Conservation (phyloP, 1,140 invertebrate species). For the Bombus pascuorum region DNA sequence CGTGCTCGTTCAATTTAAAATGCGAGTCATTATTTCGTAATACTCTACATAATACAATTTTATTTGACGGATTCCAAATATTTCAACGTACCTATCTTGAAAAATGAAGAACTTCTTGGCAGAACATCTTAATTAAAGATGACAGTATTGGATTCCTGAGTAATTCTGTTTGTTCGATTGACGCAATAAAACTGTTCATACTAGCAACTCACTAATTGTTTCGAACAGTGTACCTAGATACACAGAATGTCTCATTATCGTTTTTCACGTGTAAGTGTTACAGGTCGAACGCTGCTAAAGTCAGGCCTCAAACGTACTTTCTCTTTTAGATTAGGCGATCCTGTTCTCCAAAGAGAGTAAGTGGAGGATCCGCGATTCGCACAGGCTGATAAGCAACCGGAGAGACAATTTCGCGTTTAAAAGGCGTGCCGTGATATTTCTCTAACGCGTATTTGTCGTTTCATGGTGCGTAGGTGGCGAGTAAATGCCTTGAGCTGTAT, state of each 20-base stretch:
- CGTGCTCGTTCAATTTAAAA: too few species aligned
- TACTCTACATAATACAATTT: too few species aligned
- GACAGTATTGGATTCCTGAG: not conserved
- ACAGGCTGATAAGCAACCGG: not conserved
- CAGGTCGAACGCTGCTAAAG: not conserved
- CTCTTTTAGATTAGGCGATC: not conserved
- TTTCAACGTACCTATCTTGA: too few species aligned
- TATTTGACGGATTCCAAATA: too few species aligned
- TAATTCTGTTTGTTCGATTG: not conserved
- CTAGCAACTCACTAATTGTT: not conserved
- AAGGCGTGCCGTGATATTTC: not conserved
- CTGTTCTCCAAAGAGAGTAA: not conserved
- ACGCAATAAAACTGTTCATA: not conserved
- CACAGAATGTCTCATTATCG: not conserved
- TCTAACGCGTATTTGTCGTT: constrained; percentile 7
- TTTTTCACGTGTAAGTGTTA: constrained; percentile 6
- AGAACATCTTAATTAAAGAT: not conserved
- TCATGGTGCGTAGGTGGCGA: constrained; percentile 47
- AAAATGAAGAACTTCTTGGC: too few species aligned
- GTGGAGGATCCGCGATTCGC: not conserved
- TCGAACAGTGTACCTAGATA: not conserved
- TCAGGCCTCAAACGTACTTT: not conserved
- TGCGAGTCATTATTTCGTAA: too few species aligned
- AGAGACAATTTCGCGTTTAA: constrained; percentile 19
- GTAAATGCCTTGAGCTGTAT: constrained; percentile 39